Evolutionary conservation across 2,888 invertebrate genomes (phyloP).

Genomic region (Andrena bicolor): DNA sequence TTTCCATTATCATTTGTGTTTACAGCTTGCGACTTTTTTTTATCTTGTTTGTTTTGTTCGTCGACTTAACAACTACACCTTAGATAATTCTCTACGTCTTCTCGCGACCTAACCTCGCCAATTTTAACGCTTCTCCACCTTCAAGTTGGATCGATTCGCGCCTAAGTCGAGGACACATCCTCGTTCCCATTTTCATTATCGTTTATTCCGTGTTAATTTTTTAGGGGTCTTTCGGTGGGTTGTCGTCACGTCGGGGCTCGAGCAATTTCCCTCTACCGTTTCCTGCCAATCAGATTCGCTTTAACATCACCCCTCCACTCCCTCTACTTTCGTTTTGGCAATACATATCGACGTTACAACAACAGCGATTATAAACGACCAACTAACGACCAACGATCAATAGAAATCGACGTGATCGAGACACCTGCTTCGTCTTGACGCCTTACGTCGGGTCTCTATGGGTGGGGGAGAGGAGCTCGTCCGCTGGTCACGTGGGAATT

Average conservation of each 20-base stretch:
- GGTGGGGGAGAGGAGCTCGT: background rate
- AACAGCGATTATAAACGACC: conserved; percentile 33
- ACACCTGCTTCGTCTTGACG: background rate
- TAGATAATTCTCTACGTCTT: conserved; percentile 57
- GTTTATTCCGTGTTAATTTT: conserved; percentile 10
- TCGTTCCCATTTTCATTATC: background rate
- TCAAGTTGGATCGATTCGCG: conserved; percentile 22
- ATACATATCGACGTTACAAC: conserved; percentile 26
- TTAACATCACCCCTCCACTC: background rate
- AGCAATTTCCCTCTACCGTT: background rate
- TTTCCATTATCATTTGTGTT: conserved; percentile 42
- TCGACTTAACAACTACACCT: conserved; percentile 58
- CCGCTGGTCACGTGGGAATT: background rate
- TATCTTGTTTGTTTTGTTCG: conserved; percentile 18
- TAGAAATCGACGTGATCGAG: conserved; percentile 29
- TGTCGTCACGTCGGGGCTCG: conserved; percentile 9
- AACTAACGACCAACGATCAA: conserved; percentile 31
- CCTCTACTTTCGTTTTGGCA: conserved; percentile 30
- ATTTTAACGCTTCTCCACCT: background rate
- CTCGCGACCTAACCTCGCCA: conserved; percentile 33
- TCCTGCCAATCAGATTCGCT: background rate
- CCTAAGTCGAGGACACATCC: conserved; percentile 18
- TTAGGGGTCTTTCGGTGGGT: conserved; percentile 11
- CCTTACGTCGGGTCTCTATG: background rate
- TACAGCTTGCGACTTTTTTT: conserved; percentile 13